Conservation (phyloP, 2,797 vertebrate genomes). For the Danio albolineatus region DNA sequence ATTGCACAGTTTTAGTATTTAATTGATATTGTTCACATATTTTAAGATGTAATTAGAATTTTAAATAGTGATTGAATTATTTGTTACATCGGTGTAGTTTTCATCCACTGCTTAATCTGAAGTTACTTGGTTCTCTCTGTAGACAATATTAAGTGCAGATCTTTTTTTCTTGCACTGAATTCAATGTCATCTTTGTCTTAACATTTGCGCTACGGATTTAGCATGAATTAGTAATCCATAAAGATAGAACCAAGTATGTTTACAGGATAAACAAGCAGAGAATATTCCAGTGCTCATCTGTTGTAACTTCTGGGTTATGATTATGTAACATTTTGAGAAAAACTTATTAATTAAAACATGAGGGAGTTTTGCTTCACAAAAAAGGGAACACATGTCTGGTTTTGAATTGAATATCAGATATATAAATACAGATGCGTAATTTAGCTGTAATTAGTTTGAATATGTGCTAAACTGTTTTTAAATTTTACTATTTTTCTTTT, state of each 20-base stretch:
- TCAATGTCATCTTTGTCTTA: background rate
- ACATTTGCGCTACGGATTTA: background rate
- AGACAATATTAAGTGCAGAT: background rate
- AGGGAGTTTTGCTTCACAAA: background rate
- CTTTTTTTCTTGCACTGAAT: background rate
- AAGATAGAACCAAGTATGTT: background rate
- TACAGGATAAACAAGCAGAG: background rate
- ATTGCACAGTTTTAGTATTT: background rate
- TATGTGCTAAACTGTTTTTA: slow-evolving; percentile 1
- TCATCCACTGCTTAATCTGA: background rate
- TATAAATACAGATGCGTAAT: background rate
- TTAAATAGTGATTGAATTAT: background rate
- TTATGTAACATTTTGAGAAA: background rate
- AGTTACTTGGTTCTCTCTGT: background rate
- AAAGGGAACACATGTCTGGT: background rate
- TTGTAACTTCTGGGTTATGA: slow-evolving; percentile 6
- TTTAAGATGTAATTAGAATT: background rate
- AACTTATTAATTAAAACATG: background rate
- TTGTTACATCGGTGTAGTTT: background rate
- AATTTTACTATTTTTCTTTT: background rate
- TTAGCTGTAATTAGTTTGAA: background rate
- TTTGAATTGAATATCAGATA: background rate
- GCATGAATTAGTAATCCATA: background rate
- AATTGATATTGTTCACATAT: too few relatives aligned
- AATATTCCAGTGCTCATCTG: background rate